Evolutionary conservation across 2,888 invertebrate species (phyloP).

Genomic region (Sinopyrophorus schimmeli): DNA sequence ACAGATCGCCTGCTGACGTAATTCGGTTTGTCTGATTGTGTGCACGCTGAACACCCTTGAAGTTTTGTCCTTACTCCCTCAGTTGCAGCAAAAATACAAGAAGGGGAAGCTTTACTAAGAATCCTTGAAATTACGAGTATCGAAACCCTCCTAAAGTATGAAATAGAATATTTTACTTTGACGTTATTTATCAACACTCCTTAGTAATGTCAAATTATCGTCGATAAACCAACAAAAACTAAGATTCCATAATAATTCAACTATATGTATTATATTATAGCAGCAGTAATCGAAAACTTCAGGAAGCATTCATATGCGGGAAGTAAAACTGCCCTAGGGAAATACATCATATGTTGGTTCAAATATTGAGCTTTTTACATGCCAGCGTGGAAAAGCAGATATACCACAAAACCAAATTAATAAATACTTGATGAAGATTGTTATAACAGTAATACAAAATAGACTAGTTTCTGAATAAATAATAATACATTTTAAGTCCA

Average conservation of each 20-base stretch:
- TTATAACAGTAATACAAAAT: too few relatives aligned
- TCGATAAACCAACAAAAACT: slow-evolving; percentile 2
- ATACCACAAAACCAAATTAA: too few relatives aligned
- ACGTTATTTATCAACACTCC: too few relatives aligned
- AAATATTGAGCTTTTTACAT: slow-evolving; percentile 41
- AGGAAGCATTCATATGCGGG: slow-evolving; percentile 36
- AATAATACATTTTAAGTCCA: too few relatives aligned
- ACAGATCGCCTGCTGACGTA: slow-evolving; percentile 33
- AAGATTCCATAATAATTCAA: slow-evolving; percentile 8
- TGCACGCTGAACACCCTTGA: slow-evolving; percentile 24
- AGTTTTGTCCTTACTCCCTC: slow-evolving; percentile 7
- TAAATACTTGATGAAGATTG: too few relatives aligned
- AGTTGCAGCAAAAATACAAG: slow-evolving; percentile 11
- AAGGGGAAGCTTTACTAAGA: slow-evolving; percentile 6
- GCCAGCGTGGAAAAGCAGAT: too few relatives aligned
- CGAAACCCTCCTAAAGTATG: background rate
- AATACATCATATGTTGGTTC: slow-evolving; percentile 41
- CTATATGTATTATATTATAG: slow-evolving; percentile 11
- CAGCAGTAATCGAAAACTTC: slow-evolving; percentile 24
- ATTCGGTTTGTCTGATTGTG: slow-evolving; percentile 33
- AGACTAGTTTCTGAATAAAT: too few relatives aligned
- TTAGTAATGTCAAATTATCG: too few relatives aligned
- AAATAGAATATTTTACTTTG: too few relatives aligned
- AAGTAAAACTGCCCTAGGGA: slow-evolving; percentile 39
- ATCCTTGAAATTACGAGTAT: background rate